Conservation (phyloP, 64 coral and sea anemone species). For the Actinia equina region DNA sequence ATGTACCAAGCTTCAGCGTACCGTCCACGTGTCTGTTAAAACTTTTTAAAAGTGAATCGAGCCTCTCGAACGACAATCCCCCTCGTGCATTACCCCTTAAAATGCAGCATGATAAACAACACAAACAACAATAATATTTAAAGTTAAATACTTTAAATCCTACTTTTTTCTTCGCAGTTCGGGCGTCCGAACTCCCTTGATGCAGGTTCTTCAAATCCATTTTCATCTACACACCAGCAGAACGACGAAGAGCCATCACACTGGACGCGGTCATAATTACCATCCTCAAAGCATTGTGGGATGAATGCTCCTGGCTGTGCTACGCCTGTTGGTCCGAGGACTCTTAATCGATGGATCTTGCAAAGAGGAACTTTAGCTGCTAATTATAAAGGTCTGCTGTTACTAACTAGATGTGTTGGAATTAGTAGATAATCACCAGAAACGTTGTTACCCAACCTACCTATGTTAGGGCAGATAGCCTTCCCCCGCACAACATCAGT, state of each 20-base stretch:
- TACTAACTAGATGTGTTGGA: no score
- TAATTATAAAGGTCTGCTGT: neutral
- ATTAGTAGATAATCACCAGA: no score
- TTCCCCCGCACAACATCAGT: slow-evolving; percentile 3
- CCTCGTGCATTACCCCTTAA: no score
- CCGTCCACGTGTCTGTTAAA: no score
- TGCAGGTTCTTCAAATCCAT: slow-evolving; percentile 45
- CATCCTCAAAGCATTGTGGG: slow-evolving; percentile 58
- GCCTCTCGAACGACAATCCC: no score
- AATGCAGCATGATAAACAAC: no score
- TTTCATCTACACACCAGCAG: slow-evolving; percentile 74
- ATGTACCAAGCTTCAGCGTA: no score
- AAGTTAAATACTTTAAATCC: neutral
- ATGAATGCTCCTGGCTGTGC: slow-evolving; percentile 38
- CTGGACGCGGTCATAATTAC: slow-evolving; percentile 65
- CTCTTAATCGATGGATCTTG: slow-evolving; percentile 23
- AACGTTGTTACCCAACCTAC: neutral
- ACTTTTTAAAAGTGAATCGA: no score
- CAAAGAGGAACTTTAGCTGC: slow-evolving; percentile 18
- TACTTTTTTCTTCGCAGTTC: slow-evolving; percentile 61
- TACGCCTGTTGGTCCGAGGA: slow-evolving; percentile 47
- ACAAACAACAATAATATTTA: neutral
- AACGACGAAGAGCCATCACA: slow-evolving; percentile 45
- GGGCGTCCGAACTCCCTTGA: slow-evolving; percentile 48
- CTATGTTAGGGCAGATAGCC: neutral